Conservation (phyloP, 2,113 vertebrate species). For the Larimichthys crocea region DNA sequence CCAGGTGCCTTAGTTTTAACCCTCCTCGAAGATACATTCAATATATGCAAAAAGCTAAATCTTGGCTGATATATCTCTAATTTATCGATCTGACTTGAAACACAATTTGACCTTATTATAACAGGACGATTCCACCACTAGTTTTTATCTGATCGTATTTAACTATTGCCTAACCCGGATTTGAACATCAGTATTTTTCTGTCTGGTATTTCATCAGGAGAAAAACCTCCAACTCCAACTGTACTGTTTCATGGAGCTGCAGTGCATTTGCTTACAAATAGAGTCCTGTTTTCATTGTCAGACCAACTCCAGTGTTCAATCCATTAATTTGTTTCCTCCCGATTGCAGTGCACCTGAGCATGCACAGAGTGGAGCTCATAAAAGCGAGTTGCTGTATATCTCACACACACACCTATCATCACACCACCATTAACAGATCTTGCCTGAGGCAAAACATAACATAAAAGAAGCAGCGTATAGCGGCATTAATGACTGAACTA, state of each 20-base stretch:
- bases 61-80: not conserved
- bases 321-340: slow-evolving; percentile 54
- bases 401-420: slow-evolving; percentile 41
- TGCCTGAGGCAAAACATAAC: slow-evolving; percentile 42
- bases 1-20: no score
- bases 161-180: not conserved
- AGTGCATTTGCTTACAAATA: slow-evolving; percentile 22
- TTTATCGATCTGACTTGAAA: not conserved
- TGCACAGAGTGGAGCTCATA: slow-evolving; percentile 42
- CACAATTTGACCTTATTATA: not conserved
- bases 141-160: not conserved
- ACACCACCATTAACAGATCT: slow-evolving; percentile 35
- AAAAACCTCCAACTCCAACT: not conserved
- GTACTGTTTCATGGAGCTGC: slow-evolving; percentile 1
- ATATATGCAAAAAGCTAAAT: no score
- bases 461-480: slow-evolving; percentile 25
- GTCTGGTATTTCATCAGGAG: slow-evolving; percentile 7
- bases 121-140: not conserved
- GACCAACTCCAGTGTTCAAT: slow-evolving; percentile 32
- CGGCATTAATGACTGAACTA: slow-evolving; percentile 43
- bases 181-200: slow-evolving; percentile 15
- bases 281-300: slow-evolving; percentile 53
- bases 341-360: slow-evolving; percentile 52
- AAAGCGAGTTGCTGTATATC: slow-evolving; percentile 37
- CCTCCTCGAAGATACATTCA: no score